A percentile compares a stretch with the other conserved stretches of the same genome.
Conservation (phyloP, 2,888 invertebrate genomes). For the Drosophila formosana region DNA sequence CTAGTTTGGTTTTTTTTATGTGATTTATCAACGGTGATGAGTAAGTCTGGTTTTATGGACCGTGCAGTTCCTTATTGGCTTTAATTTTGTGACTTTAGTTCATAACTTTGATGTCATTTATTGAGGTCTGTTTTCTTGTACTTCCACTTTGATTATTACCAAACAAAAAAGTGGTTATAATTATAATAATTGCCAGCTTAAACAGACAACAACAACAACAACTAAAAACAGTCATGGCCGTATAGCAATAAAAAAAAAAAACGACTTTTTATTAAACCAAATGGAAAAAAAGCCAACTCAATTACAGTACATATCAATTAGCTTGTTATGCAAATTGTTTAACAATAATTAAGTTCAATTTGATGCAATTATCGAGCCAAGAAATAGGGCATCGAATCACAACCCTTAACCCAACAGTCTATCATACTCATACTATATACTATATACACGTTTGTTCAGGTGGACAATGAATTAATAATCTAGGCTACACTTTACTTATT, state of each 20-base stretch:
- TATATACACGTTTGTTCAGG: not conserved
- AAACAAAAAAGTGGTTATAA: conserved; percentile 30
- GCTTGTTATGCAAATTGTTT: conserved; percentile 34
- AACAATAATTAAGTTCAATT: conserved; percentile 24
- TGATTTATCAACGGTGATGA: conserved; percentile 33
- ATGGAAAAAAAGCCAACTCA: conserved; percentile 24
- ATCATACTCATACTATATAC: not conserved
- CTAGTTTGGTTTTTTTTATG: conserved; percentile 40
- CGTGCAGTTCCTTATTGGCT: conserved; percentile 53
- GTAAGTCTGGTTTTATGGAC: conserved; percentile 34
- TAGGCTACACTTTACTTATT: not conserved
- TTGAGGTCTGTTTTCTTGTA: conserved; percentile 25
- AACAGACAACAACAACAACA: conserved; percentile 2
- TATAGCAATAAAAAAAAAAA: conserved; percentile 16
- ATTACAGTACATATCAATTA: conserved; percentile 33
- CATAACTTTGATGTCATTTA: conserved; percentile 30
- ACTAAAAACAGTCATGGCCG: conserved; percentile 32
- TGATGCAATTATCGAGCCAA: conserved; percentile 12
- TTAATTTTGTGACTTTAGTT: conserved; percentile 22
- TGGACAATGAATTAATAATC: conserved; percentile 13
- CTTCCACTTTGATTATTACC: conserved; percentile 30
- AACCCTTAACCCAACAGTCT: not conserved
- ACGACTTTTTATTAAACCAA: conserved; percentile 14
- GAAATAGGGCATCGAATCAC: conserved; percentile 7
- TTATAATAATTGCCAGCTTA: conserved; percentile 49